Evolutionary conservation across 2,888 invertebrate species (phyloP).

Genomic region (Cheilosia variabilis): DNA sequence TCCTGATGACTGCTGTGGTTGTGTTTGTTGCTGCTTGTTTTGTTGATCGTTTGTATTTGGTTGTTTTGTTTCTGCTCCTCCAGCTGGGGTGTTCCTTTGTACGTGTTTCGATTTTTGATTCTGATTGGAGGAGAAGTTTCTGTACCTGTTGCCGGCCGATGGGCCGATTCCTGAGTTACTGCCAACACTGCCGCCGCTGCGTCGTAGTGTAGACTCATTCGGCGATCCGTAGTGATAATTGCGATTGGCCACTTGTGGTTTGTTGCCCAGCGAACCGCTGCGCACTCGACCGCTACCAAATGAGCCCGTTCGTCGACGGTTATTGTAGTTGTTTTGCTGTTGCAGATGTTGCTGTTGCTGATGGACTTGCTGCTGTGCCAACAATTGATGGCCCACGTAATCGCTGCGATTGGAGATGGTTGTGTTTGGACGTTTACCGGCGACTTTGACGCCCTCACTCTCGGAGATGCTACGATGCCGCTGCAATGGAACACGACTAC

Average conservation of each 20-base stretch:
- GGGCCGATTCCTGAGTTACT: conserved; percentile 80
- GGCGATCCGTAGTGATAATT: conserved; percentile 81
- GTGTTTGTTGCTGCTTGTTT: conserved; percentile 43
- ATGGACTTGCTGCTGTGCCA: conserved; percentile 78
- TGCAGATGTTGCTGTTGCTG: conserved; percentile 80
- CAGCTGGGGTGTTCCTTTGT: conserved; percentile 50
- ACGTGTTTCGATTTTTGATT: conserved; percentile 68
- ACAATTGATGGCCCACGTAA: conserved; percentile 81
- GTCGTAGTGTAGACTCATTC: conserved; percentile 79
- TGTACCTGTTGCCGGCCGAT: conserved; percentile 66
- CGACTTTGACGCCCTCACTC: conserved; percentile 84
- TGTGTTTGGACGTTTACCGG: conserved; percentile 81
- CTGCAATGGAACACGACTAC: conserved; percentile 84
- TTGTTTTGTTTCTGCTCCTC: conserved; percentile 49
- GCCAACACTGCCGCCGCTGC: conserved; percentile 78
- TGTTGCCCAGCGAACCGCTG: conserved; percentile 83
- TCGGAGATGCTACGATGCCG: conserved; percentile 89
- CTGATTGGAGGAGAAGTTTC: conserved; percentile 58
- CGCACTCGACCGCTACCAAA: conserved; percentile 83
- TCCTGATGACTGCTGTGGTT: conserved; percentile 40
- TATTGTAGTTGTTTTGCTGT: conserved; percentile 78
- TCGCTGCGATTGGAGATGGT: conserved; percentile 83
- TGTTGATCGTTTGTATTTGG: conserved; percentile 52
- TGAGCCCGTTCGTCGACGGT: conserved; percentile 82
- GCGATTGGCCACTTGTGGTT: conserved; percentile 82